Evolutionary conservation across 1,140 invertebrate species (phyloP), one percentile per base, ranked within the genome.

Genomic region (Drosophila ficusphila): DNA sequence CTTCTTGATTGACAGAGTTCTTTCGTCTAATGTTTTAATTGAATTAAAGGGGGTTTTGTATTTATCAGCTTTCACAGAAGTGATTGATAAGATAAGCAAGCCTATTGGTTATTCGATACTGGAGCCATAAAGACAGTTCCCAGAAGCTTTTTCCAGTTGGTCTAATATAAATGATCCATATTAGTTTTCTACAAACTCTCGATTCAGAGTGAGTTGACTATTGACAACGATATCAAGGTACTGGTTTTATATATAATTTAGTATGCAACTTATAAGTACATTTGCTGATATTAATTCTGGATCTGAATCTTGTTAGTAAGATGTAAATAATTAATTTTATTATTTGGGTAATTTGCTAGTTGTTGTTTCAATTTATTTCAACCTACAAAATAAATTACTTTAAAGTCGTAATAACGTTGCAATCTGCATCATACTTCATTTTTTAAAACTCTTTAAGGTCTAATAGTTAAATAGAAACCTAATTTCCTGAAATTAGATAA

Each of bases 41-140:
- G 25, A 61, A 31, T 46, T 53, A 12, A 53, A 1, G 38, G 64
- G 61, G 67, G 21, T 57, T 70, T 70, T 41, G 36, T 16, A 14
- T 18, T 23, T 70, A 41, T 69, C 51, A 42, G 19, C 11, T 14
- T 70, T 69, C 41, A 9, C 33, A 48, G 18, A 48, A 64, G 23
- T 11, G 11, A 48, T 27, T 11, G 61, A 65, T 65, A 64, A 64
- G 62, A 65, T 52, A 61, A 9, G 6, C 7, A 9, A 29, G n/a
- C 4, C 11, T 12, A 42, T 41, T 23, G 25, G 7, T 25, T 38
- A 16, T 53, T 56, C 9, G 18, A 19, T 16, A 51, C 31, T 27
- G 16, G 19, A 27, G 14, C 7, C 27, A 12, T 8, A n/a, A 5
- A 9, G 39, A 46, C 60, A 46, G 23, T 41, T 31, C 58, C 25